Evolutionary conservation across 2,797 vertebrate genomes (phyloP).

Genomic region (Pipistrellus nathusii): DNA sequence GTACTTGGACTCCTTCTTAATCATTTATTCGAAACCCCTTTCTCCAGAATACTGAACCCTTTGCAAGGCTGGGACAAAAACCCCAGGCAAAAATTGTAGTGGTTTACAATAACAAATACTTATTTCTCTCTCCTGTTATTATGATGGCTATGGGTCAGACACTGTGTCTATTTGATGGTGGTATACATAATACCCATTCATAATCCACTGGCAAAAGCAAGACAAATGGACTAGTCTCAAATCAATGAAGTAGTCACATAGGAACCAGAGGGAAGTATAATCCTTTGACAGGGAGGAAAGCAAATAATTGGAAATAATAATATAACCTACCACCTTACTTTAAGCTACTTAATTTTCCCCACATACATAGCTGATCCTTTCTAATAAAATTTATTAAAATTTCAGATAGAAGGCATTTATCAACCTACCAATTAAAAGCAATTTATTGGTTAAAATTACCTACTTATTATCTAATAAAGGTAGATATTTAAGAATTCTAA

Average conservation of each 20-base stretch:
- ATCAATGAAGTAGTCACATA: neutral
- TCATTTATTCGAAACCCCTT: too few species aligned
- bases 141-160: neutral
- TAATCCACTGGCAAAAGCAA: neutral
- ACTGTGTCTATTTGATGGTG: neutral
- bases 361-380: neutral
- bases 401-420: neutral
- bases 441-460: neutral
- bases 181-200: neutral
- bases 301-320: conserved; percentile 42
- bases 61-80: too few species aligned
- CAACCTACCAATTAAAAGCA: conserved; percentile 11
- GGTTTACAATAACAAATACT: neutral
- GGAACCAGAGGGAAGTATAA: neutral
- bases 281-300: neutral
- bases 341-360: conserved; percentile 6
- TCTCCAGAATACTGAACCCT: too few species aligned
- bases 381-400: neutral
- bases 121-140: neutral
- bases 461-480: conserved; percentile 21
- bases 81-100: neutral
- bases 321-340: neutral
- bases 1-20: too few species aligned
- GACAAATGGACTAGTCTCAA: neutral
- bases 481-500: conserved; percentile 1